Base-by-base conservation (phyloP, 2,797 vertebrate species). In the Antrozous pallidus region DNA sequence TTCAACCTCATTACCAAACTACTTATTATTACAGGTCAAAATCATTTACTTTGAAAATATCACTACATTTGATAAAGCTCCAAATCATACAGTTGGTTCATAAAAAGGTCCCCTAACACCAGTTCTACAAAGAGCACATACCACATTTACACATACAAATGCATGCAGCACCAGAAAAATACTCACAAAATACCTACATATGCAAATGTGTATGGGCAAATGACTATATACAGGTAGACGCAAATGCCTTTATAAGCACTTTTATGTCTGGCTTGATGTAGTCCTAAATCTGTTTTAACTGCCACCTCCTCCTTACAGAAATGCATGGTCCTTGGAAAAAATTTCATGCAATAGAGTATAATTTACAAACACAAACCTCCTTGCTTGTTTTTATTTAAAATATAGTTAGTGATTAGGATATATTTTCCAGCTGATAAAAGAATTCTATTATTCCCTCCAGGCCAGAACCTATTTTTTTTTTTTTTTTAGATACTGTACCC, bases 341-440 rank as follows among this genome's bases (percentile, higher is more conserved):
- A 65, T 94, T 96, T 74, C 69, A 67, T 69, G 47, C 28, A 91
- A 70, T 18, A 95, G 24, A 89, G 74, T 26, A 77, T 7, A 36
- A 97, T 77, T 42, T 74, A 88, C 79, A 95, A 96, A 89, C 45
- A 92, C 91, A 69, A 86, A 47, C 17, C 17, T 92, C 13, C 78
- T 94, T 26, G 65, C 17, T 20, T 40, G 49, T 63, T 69, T 33
- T 94, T 75, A 9, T 67, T 95, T 28, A 38, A 86, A 56, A 78
- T 18, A 16, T n/a, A 38, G 49, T 73, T 90, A 94, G 97, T 96
- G 94, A 96, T 70, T 73, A 6, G 47, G 80, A 63, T 85, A 51
- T 0, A 9, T 85, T 97, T 94, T 91, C 85, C 81, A 96, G 36
- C 47, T 65, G 77, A 88, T 96, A 61, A 97, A 95, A 95, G 58